Conservation (phyloP, 2,797 vertebrate genomes). For the Trachops cirrhosus region DNA sequence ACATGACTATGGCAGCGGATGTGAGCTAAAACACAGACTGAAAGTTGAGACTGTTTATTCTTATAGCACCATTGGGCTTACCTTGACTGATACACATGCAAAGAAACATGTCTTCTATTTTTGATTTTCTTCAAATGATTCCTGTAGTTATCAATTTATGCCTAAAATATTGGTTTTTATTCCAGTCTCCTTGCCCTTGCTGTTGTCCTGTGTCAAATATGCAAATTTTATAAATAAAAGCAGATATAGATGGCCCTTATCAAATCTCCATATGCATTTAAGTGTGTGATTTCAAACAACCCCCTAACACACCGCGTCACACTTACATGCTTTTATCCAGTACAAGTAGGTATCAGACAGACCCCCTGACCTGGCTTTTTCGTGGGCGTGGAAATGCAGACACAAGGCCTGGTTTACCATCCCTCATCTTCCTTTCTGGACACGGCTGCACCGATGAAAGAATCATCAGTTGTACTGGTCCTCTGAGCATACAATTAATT, state of each 20-base stretch:
- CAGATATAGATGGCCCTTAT: not conserved
- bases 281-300: not conserved
- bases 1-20: not conserved
- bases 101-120: not conserved
- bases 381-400: accelerated
- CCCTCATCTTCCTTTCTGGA: not conserved
- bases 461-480: not conserved
- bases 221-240: not conserved
- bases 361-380: no score
- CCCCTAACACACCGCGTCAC: not conserved
- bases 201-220: not conserved
- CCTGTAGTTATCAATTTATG: not conserved
- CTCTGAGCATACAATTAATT: not conserved
- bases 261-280: not conserved
- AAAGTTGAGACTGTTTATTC: not conserved
- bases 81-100: not conserved
- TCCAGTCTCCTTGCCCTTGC: not conserved
- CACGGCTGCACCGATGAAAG: not conserved
- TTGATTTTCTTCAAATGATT: not conserved
- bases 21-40: not conserved
- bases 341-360: not conserved
- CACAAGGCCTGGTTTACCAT: not conserved
- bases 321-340: not conserved
- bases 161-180: not conserved
- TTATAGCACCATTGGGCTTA: not conserved